phyloP scores from a whole-genome alignment of 2,888 invertebrate genomes.

The Melieria crassipennis region DNA sequence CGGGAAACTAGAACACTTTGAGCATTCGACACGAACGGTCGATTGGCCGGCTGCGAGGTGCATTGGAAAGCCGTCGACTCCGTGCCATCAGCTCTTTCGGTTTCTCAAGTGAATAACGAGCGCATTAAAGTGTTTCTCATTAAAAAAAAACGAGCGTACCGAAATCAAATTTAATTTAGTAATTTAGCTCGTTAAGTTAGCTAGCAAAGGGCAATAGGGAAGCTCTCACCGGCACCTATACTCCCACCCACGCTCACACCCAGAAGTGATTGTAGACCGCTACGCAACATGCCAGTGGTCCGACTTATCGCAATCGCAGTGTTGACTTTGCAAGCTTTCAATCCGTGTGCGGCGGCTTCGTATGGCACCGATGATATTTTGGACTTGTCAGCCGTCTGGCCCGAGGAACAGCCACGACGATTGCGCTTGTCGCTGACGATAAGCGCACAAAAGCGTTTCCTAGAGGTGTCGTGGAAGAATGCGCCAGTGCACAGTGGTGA shows the following conservation, averaged over 20 bases:
- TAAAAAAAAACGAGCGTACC: background rate
- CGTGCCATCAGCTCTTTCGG: background rate
- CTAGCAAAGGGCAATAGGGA: background rate
- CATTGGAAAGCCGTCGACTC: too few relatives aligned
- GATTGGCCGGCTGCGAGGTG: background rate
- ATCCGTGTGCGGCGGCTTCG: background rate
- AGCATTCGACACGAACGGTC: slow-evolving; percentile 13
- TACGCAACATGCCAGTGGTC: too few relatives aligned
- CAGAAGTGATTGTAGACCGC: too few relatives aligned
- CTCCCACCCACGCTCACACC: too few relatives aligned
- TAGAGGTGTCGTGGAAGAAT: slow-evolving; percentile 64
- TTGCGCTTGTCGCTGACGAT: slow-evolving; percentile 60
- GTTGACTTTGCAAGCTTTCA: too few relatives aligned
- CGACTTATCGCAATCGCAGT: too few relatives aligned
- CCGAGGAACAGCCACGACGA: slow-evolving; percentile 35
- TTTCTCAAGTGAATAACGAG: slow-evolving; percentile 28
- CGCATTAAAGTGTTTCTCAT: slow-evolving; percentile 10
- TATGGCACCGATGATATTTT: slow-evolving; percentile 34
- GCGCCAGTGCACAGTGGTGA: slow-evolving; percentile 55
- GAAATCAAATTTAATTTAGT: background rate
- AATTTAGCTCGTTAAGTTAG: background rate
- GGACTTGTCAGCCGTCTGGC: slow-evolving; percentile 39
- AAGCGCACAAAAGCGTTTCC: slow-evolving; percentile 58
- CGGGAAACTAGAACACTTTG: slow-evolving; percentile 11
- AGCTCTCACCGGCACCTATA: too few relatives aligned